Percentiles rank a stretch among this genome's conserved stretches.
Conservation (phyloP, 2,113 vertebrate species). For the Dicentrarchus labrax region DNA sequence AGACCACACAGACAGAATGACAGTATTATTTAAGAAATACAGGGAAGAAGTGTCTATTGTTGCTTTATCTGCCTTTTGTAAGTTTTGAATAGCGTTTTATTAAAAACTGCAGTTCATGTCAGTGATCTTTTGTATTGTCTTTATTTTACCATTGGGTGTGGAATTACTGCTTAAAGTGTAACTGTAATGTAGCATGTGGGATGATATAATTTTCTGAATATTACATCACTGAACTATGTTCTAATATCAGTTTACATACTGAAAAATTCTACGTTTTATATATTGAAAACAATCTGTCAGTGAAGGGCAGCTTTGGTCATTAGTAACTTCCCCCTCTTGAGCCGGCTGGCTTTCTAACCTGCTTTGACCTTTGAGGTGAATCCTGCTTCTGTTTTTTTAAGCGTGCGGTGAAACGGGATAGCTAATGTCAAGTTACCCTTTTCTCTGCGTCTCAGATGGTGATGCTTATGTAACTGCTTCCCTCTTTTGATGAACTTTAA, state of each 20-base stretch:
- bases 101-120: conserved; percentile 82
- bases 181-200: conserved; percentile 6
- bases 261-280: not conserved
- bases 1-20: conserved; percentile 53
- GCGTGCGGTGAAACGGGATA: conserved; percentile 63
- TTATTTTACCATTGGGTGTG: conserved; percentile 72
- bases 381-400: conserved; percentile 41
- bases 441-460: conserved; percentile 44
- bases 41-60: conserved; percentile 76
- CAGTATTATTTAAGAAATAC: conserved; percentile 78
- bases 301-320: conserved; percentile 6
- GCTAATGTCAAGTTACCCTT: conserved; percentile 58
- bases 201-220: conserved; percentile 1
- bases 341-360: conserved; percentile 34
- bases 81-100: conserved; percentile 80
- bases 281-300: not conserved
- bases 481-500: conserved; percentile 65
- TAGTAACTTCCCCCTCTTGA: not conserved
- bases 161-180: conserved; percentile 39
- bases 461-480: conserved; percentile 61
- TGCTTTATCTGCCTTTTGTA: conserved; percentile 84
- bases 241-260: not conserved
- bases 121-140: conserved; percentile 83
- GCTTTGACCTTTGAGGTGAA: conserved; percentile 61
- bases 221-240: not conserved